These are phyloP conservation scores for Zaprionus africanus DNA, from an alignment of 1,140 invertebrate species.

Conservation along the genomic window DNA sequence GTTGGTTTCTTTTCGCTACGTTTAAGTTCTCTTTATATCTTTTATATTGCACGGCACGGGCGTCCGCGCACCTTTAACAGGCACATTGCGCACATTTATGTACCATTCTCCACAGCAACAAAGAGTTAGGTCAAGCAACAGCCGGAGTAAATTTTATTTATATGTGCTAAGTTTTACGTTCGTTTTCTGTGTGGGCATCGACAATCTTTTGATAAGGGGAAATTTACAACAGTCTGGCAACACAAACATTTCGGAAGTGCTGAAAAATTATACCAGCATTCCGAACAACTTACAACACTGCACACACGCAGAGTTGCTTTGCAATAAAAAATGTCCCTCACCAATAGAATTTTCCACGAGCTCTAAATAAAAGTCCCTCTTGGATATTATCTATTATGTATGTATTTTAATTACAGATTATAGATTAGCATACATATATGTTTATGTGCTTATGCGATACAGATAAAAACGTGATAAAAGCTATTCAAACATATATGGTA, in stretches of 20 bases:
- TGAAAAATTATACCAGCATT: not conserved
- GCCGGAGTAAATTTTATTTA: slow-evolving; percentile 22
- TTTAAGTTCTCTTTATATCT: slow-evolving; percentile 9
- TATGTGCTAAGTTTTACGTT: slow-evolving; percentile 32
- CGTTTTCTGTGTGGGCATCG: slow-evolving; percentile 23
- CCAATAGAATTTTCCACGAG: not conserved
- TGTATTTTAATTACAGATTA: slow-evolving; percentile 46
- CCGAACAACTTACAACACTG: slow-evolving; percentile 16
- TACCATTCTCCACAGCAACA: slow-evolving; percentile 11
- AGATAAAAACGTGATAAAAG: slow-evolving; percentile 41
- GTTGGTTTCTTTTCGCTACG: slow-evolving; percentile 32
- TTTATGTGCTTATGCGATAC: slow-evolving; percentile 27
- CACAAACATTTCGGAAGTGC: slow-evolving; percentile 3
- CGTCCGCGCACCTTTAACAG: slow-evolving; percentile 38
- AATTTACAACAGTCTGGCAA: slow-evolving; percentile 33
- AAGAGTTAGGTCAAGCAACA: slow-evolving; percentile 16
- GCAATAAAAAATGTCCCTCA: slow-evolving; percentile 10
- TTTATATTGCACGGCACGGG: slow-evolving; percentile 36
- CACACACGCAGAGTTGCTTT: slow-evolving; percentile 17
- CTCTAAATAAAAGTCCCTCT: slow-evolving; percentile 1
- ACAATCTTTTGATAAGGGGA: slow-evolving; percentile 31
- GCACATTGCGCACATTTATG: slow-evolving; percentile 41
- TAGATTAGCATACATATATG: slow-evolving; percentile 23
- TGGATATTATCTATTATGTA: slow-evolving; percentile 28
- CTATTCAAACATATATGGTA: slow-evolving; percentile 49